These are phyloP conservation scores for Hemibagrus guttatus DNA, from an alignment of 2,797 vertebrate species.

Conservation along the genomic window DNA sequence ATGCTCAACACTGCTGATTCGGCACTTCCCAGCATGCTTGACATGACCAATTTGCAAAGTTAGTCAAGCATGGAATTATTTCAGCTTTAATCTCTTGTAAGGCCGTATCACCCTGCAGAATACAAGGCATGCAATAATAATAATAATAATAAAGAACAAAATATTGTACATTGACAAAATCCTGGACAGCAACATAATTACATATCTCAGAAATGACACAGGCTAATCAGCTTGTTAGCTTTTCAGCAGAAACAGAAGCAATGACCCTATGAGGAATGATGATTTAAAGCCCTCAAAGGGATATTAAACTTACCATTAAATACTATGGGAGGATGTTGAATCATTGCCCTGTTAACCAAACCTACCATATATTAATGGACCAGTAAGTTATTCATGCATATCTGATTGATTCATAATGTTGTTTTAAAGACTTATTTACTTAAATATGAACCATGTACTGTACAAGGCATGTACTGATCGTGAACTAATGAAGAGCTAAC, in stretches of 20 bases:
- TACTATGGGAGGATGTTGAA: not conserved
- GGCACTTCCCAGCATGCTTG: slow-evolving; percentile 60
- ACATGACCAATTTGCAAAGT: slow-evolving; percentile 75
- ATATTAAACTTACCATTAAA: slow-evolving; percentile 33
- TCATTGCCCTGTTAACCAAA: not conserved
- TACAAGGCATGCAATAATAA: slow-evolving; percentile 53
- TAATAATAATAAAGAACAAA: slow-evolving; percentile 47
- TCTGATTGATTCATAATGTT: not conserved
- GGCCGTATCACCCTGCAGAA: slow-evolving; percentile 49
- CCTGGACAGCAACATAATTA: slow-evolving; percentile 66
- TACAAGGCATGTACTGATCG: no score
- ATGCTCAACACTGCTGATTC: slow-evolving; percentile 62
- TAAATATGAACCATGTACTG: no score
- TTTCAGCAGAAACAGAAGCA: slow-evolving; percentile 31
- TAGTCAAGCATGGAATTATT: slow-evolving; percentile 73
- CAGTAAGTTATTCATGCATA: no score
- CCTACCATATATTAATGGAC: not conserved
- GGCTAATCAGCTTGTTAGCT: slow-evolving; percentile 66
- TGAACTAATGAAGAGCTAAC: no score
- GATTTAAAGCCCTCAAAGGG: slow-evolving; percentile 44
- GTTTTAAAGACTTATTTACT: not conserved
- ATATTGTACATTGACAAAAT: slow-evolving; percentile 39
- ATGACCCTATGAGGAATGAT: slow-evolving; percentile 15
- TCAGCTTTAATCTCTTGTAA: slow-evolving; percentile 68
- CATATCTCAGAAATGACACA: slow-evolving; percentile 61